Evolutionary conservation across 2,113 vertebrate species (phyloP).

Genomic region (Numenius arquata): DNA sequence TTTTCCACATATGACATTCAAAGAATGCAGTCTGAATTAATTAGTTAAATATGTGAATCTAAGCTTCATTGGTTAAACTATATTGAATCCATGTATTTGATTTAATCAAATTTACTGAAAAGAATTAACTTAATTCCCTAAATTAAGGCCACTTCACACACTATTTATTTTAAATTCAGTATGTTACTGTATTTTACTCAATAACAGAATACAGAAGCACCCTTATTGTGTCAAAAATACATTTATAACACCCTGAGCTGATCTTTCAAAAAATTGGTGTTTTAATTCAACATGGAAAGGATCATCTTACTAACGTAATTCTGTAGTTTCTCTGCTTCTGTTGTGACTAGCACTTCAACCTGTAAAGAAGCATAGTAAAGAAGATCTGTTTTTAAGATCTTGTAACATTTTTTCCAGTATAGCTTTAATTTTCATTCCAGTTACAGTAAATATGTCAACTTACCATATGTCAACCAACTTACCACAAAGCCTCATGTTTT

Average conservation of each 20-base stretch:
- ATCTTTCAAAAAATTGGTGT: not conserved
- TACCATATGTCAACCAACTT: not conserved
- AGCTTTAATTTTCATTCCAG: not conserved
- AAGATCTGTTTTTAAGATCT: not conserved
- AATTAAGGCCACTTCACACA: constrained; percentile 28
- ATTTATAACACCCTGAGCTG: not conserved
- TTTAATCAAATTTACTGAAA: constrained; percentile 6
- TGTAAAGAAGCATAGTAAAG: not conserved
- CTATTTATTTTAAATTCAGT: constrained; percentile 26
- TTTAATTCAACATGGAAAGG: not conserved
- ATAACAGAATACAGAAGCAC: not conserved
- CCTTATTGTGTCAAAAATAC: not conserved
- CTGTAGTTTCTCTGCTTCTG: not conserved
- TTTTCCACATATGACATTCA: not conserved
- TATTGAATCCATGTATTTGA: not conserved
- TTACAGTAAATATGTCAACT: not conserved
- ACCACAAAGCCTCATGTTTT: not conserved
- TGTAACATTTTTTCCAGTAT: not conserved
- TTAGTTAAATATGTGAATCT: not conserved
- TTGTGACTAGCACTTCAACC: not conserved
- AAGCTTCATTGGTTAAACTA: not conserved
- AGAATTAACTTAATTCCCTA: constrained; percentile 11
- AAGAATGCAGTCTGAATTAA: not conserved
- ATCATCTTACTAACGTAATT: not conserved
- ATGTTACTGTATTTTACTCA: not conserved